phyloP scores from a whole-genome alignment of 1,140 invertebrate species.

The fruit fly (Drosophila melanogaster) region DNA sequence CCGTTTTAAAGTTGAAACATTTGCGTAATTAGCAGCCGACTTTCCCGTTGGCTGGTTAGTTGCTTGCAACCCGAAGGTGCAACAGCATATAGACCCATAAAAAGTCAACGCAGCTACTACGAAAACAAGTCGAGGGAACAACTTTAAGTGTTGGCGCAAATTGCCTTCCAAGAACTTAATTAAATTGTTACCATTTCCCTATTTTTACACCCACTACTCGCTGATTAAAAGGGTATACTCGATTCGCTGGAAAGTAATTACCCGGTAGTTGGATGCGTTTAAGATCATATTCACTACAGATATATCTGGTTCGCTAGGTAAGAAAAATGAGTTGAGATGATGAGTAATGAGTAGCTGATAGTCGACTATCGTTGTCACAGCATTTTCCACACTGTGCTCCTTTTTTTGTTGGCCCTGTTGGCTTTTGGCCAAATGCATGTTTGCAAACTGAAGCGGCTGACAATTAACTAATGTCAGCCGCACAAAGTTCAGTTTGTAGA shows the following conservation, averaged over 20 bases:
- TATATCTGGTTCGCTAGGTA: no score
- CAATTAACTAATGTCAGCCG: slow-evolving; percentile 78
- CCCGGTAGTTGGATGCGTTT: no score
- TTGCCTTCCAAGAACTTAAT: slow-evolving; percentile 69
- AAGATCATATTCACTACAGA: neutral
- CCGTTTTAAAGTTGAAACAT: slow-evolving; percentile 77
- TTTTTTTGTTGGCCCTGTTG: slow-evolving; percentile 48
- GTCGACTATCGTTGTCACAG: no score
- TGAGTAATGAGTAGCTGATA: no score
- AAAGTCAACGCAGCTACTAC: slow-evolving; percentile 6
- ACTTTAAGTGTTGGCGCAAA: slow-evolving; percentile 65
- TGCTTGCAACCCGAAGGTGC: slow-evolving; percentile 37
- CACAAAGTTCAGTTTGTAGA: slow-evolving; percentile 41
- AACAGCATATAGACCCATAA: slow-evolving; percentile 17
- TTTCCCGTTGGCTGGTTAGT: slow-evolving; percentile 9
- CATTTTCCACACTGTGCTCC: slow-evolving; percentile 1
- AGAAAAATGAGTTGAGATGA: no score
- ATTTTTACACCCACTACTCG: neutral
- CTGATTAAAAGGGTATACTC: no score
- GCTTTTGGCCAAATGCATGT: slow-evolving; percentile 77
- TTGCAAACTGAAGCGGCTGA: slow-evolving; percentile 54
- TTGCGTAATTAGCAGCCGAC: slow-evolving; percentile 71
- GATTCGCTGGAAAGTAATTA: no score
- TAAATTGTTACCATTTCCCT: slow-evolving; percentile 67
- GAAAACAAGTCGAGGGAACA: slow-evolving; percentile 16